Percentiles rank a stretch among this genome's conserved stretches.
Conservation (phyloP, 2,113 vertebrate species). For the Mohoua ochrocephala region DNA sequence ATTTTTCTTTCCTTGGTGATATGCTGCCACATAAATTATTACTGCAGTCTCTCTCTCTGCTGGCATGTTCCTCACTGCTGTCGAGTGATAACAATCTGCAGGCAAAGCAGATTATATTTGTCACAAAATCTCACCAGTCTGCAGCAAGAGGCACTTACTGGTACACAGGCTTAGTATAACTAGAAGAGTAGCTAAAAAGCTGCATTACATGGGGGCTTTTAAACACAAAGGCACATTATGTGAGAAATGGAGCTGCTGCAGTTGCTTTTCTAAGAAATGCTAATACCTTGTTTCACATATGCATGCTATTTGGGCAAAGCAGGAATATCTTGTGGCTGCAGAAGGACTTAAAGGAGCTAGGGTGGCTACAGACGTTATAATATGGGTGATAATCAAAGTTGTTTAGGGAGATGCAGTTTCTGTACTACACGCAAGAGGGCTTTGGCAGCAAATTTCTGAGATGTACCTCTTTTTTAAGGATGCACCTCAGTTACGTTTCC, state of each 20-base stretch:
- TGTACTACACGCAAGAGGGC: neutral
- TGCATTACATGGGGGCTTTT: neutral
- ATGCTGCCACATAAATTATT: conserved; percentile 8
- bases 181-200: neutral
- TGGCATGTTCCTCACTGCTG: neutral
- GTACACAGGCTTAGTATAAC: neutral
- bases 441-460: neutral
- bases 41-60: neutral
- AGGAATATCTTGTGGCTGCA: neutral
- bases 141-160: neutral
- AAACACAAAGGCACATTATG: neutral
- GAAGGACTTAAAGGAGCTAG: neutral
- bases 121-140: neutral
- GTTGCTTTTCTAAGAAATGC: neutral
- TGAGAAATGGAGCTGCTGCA: neutral
- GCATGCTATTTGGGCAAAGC: neutral
- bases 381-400: neutral
- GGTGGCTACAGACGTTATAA: neutral
- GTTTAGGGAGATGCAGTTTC: neutral
- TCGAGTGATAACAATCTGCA: neutral
- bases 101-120: neutral
- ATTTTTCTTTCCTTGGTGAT: neutral
- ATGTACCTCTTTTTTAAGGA: neutral
- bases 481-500: neutral
- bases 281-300: neutral